Evolutionary conservation across 2,888 invertebrate species (phyloP), one percentile per base, ranked within the genome.

Genomic region (Clostera curtula): DNA sequence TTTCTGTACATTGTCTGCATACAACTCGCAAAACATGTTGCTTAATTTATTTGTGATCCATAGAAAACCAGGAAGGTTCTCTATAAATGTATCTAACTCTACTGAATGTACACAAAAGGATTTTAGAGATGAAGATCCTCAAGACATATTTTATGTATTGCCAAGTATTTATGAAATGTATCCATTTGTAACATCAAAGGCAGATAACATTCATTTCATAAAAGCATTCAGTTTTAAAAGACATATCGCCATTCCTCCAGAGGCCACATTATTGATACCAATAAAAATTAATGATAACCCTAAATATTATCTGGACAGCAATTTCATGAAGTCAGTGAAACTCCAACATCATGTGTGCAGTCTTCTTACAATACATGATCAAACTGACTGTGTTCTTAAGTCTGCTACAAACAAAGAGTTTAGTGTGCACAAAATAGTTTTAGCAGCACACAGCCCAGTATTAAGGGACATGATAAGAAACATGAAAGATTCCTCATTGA

Each of bases 31-130:
- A 17, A 70, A 60, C 28, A 50, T 55, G 19, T 34, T 82, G 21
- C 43, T 83, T 0, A 79, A 67, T 37, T 37, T 83, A 26, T 80
- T 76, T 58, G 67, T 74, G 0, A 58, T 65, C 24, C 56, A 71
- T 23, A 61, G 71, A 31, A 61, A 49, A 29, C 34, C 52, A 5
- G 67, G 68, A 2, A 49, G 42, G 12, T 61, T 73, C 13, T 44
- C 62, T 9, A 42, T 82, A 9, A 55, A 57, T 2, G 38, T 77
- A 2, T 65, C 70, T 12, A 49, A 55, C 7, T 46, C 51, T 3
- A 57, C 42, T 32, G 38, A 53, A 8, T 12, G 56, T 1, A 43
- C 32, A 12, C 40, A 48, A 11, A 46, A 26, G 19, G 11, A 12
- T 2, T 12, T 31, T 4, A 35, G 27, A 12, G 25, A 29, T 2